Percentiles rank a stretch among this genome's conserved stretches.
Conservation (phyloP, 2,797 vertebrate genomes). For the Masticophis lateralis region DNA sequence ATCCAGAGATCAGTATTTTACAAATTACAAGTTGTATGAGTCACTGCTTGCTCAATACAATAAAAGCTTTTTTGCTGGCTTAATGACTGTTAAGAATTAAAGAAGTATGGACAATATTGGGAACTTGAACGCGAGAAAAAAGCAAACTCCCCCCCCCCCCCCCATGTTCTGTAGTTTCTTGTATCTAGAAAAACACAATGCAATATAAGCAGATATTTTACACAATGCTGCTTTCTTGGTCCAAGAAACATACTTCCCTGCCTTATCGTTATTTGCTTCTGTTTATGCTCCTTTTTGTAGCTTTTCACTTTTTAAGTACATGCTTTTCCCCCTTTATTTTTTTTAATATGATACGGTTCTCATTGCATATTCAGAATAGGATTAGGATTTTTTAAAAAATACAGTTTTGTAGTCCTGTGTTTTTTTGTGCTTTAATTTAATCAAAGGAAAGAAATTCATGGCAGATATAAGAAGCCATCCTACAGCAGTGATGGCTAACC, state of each 20-base stretch:
- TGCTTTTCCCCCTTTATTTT: not conserved
- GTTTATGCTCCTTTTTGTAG: not conserved
- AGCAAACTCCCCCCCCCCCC: fast-evolving
- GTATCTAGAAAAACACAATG: not conserved
- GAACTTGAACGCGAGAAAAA: not conserved
- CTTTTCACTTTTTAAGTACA: not conserved
- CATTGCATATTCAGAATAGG: not conserved
- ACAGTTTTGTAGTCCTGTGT: not conserved
- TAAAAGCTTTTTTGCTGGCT: not conserved
- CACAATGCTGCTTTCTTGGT: not conserved
- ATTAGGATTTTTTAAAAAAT: not conserved
- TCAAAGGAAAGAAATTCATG: not conserved
- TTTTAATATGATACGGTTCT: not conserved
- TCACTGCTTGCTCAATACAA: not conserved
- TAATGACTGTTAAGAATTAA: not conserved
- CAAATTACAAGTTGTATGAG: not conserved
- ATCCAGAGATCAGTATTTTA: not conserved
- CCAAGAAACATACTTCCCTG: not conserved
- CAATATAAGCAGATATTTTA: not conserved
- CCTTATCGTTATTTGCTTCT: not conserved
- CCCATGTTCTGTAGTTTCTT: not conserved
- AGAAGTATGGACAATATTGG: not conserved
- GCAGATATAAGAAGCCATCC: not conserved
- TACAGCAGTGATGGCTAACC: too few relatives aligned
- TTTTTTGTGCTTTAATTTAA: not conserved